These are phyloP conservation scores for Mya arenaria DNA, from an alignment of 1,140 invertebrate genomes.

Conservation along the genomic window DNA sequence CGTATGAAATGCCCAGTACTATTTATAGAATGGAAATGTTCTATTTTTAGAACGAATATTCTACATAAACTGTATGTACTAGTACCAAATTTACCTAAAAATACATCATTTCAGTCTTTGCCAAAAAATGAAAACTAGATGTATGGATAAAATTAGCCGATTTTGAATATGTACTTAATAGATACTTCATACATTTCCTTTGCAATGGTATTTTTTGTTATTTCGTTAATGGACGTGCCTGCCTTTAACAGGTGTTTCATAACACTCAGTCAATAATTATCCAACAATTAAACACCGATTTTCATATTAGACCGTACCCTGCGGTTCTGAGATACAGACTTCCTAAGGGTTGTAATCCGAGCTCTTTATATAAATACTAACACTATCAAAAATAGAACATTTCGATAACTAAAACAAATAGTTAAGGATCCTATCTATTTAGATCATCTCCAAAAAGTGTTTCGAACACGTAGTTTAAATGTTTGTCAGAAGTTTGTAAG, in stretches of 20 bases:
- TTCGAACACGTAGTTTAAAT: neutral
- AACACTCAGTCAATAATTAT: neutral
- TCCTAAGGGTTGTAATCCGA: constrained; percentile 23
- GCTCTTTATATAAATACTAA: constrained; percentile 1
- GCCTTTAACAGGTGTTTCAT: neutral
- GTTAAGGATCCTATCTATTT: constrained; percentile 34
- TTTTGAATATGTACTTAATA: neutral
- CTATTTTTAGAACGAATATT: too few species aligned
- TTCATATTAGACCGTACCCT: neutral
- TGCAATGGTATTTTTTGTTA: neutral
- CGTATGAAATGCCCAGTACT: too few species aligned
- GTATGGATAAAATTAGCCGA: neutral
- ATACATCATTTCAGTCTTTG: too few species aligned
- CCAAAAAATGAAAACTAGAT: too few species aligned
- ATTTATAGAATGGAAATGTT: too few species aligned
- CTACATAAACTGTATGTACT: too few species aligned
- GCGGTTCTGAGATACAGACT: neutral
- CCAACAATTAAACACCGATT: neutral
- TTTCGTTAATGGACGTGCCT: neutral
- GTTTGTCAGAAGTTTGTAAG: neutral
- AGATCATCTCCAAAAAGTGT: constrained; percentile 39
- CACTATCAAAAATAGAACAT: constrained; percentile 47
- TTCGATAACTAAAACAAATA: constrained; percentile 40
- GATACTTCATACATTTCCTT: neutral
- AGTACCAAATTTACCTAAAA: too few species aligned